Evolutionary conservation across 1,140 invertebrate genomes (phyloP).

Genomic region (Apis laboriosa): DNA sequence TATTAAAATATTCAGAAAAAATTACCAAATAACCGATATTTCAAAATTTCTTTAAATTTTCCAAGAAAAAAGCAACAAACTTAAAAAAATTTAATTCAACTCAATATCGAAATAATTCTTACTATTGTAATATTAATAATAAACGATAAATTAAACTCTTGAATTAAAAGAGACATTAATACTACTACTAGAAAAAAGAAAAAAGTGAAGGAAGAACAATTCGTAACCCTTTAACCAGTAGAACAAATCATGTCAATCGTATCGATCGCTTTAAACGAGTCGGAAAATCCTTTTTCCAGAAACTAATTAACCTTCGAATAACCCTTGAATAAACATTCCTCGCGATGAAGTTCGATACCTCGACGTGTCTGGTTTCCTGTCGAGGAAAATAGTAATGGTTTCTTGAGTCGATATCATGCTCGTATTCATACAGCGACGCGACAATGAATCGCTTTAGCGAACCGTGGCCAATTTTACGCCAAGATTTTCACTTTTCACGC

Average conservation of each 20-base stretch:
- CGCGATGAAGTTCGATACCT: not conserved
- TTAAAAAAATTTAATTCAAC: too few species aligned
- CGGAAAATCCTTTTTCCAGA: too few species aligned
- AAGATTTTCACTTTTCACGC: conserved; percentile 71
- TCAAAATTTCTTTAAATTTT: not conserved
- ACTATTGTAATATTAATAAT: too few species aligned
- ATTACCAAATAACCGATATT: not conserved
- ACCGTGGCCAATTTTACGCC: conserved; percentile 73
- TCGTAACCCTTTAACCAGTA: too few species aligned
- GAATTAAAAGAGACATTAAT: too few species aligned
- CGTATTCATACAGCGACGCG: not conserved
- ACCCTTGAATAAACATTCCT: not conserved
- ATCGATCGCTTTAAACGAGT: not conserved
- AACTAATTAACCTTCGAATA: conserved; percentile 8
- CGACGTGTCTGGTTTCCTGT: conserved; percentile 21
- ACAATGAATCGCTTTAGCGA: conserved; percentile 50
- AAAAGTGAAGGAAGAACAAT: too few species aligned
- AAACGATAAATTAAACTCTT: too few species aligned
- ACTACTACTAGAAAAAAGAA: too few species aligned
- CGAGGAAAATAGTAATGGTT: conserved; percentile 22
- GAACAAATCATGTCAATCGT: too few species aligned
- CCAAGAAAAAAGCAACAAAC: too few species aligned
- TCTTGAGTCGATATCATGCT: conserved; percentile 25
- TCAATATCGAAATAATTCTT: too few species aligned
- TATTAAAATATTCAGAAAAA: not conserved